phyloP scores from a whole-genome alignment of 2,113 vertebrate genomes.

The Gymnocephalus cernua region DNA sequence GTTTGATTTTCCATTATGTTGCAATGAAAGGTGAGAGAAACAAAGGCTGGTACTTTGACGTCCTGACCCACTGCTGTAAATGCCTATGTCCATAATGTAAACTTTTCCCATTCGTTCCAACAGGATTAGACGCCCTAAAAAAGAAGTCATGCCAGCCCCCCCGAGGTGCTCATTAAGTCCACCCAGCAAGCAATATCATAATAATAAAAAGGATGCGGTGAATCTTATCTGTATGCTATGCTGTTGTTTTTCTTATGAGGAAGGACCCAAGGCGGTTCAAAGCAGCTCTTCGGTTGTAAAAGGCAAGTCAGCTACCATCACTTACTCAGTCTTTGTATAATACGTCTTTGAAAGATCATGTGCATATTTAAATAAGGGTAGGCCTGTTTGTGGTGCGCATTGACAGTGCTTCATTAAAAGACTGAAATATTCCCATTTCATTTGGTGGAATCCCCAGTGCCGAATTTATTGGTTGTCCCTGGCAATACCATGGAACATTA shows the following conservation, averaged over 20 bases:
- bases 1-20: slow-evolving; percentile 83
- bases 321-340: slow-evolving; percentile 68
- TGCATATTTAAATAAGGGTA: slow-evolving; percentile 71
- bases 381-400: slow-evolving; percentile 45
- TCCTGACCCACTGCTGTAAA: slow-evolving; percentile 59
- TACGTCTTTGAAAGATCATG: slow-evolving; percentile 71
- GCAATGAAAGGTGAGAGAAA: slow-evolving; percentile 73
- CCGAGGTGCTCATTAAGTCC: slow-evolving; percentile 69
- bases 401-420: slow-evolving; percentile 80
- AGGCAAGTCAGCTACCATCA: slow-evolving; percentile 65
- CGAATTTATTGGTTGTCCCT: slow-evolving; percentile 80
- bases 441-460: slow-evolving; percentile 70
- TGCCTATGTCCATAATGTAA: slow-evolving; percentile 51
- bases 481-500: slow-evolving; percentile 74
- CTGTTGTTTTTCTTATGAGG: slow-evolving; percentile 64
- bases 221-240: slow-evolving; percentile 63
- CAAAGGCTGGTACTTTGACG: slow-evolving; percentile 44
- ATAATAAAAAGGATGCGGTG: slow-evolving; percentile 64
- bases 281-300: slow-evolving; percentile 68
- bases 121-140: slow-evolving; percentile 46
- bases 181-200: slow-evolving; percentile 61
- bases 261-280: slow-evolving; percentile 53
- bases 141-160: slow-evolving; percentile 55
- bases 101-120: slow-evolving; percentile 55
- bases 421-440: slow-evolving; percentile 79